Base-by-base conservation (phyloP, 1,140 invertebrate species). In the Sipha flava region DNA sequence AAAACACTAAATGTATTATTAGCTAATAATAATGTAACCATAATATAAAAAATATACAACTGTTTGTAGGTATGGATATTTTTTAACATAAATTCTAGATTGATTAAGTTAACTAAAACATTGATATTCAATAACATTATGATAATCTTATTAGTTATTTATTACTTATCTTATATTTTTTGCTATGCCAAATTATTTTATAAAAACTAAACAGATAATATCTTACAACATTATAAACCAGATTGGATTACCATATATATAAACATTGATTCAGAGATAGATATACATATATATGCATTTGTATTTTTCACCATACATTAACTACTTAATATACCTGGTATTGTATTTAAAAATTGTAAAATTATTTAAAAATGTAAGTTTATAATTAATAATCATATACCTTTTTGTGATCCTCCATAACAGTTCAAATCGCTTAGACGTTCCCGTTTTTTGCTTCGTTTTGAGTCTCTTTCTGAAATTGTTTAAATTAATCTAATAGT, bases 401-500 rank as follows among this genome's bases (percentile, higher is more conserved):
- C 90, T 90, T 90, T 90, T 86, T 86, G 89, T 82, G 88, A 87
- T 87, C 88, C 89, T 85, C 89, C 89, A 87, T 90, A 89, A 86
- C 90, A 91, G 89, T 88, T 90, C 84, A 90, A 87, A 85, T 90
- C 89, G 86, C 88, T 88, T 83, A 90, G 88, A 86, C 87, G 89
- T 87, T 90, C 89, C 86, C 87, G 87, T 85, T 88, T 88, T 87
- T 89, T 88, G 85, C 85, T 87, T 85, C 87, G 88, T 88, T 89
- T 87, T 37, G 73, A 77, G 29, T 77, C 73, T 57, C 49, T 77
- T 16, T 77, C 73, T 77, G 73, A 77, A 77, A 77, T 77, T 37
- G 37, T 57, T 77, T 57, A 77, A 73, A 57, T 57, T 59, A 14
- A 77, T 77, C 73, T 59, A 79, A 79, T 81, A 81, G 59, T 52